A percentile compares a stretch with the other conserved stretches of the same genome.
Evolutionary conservation across 2,888 invertebrate genomes (phyloP).

Genomic region (Helleia helle): DNA sequence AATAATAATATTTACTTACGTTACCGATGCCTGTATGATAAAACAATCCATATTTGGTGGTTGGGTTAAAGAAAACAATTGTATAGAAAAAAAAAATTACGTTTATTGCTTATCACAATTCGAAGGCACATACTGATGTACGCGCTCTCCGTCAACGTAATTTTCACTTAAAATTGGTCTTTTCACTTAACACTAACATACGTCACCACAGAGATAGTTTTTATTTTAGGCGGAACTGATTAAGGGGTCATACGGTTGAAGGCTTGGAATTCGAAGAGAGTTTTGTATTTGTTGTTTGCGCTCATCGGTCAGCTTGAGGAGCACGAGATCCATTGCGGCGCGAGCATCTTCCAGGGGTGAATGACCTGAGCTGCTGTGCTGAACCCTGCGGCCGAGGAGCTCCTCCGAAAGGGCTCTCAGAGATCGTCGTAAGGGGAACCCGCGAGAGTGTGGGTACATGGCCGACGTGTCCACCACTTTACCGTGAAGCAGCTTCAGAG

Average conservation of each 20-base stretch:
- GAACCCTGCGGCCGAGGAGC: constrained; percentile 86
- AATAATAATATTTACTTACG: constrained; percentile 8
- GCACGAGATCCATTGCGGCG: constrained; percentile 91
- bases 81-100: constrained; percentile 58
- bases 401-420: constrained; percentile 84
- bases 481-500: constrained; percentile 86
- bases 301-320: constrained; percentile 77
- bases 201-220: constrained; percentile 7
- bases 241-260: constrained; percentile 62
- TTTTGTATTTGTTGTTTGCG: constrained; percentile 23
- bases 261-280: constrained; percentile 33
- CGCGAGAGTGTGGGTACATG: constrained; percentile 88
- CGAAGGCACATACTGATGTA: constrained; percentile 68
- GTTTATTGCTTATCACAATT: constrained; percentile 70
- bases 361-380: constrained; percentile 82
- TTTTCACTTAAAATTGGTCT: constrained; percentile 38
- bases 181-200: constrained; percentile 29
- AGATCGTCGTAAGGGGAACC: constrained; percentile 88
- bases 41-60: not conserved
- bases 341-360: constrained; percentile 95
- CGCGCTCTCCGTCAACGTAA: constrained; percentile 71
- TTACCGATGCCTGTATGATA: not conserved
- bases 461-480: constrained; percentile 93
- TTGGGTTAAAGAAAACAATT: constrained; percentile 28
- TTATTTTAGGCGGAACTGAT: constrained; percentile 55